phyloP scores from a whole-genome alignment of 2,888 invertebrate genomes.

The Hecatera dysodea region DNA sequence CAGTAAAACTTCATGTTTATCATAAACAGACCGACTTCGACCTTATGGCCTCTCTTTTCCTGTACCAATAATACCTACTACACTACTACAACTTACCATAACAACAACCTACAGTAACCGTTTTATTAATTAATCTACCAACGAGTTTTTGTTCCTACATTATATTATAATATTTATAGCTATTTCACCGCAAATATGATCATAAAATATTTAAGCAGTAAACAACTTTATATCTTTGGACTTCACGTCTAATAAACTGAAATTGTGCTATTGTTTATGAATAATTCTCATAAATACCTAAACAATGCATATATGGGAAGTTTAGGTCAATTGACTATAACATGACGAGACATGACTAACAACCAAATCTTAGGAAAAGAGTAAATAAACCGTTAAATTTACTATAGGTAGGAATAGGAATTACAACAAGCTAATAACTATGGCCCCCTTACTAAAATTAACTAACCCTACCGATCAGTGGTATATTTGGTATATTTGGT shows the following conservation, averaged over 20 bases:
- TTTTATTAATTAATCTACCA: constrained; percentile 1
- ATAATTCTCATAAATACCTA: neutral
- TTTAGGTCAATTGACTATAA: neutral
- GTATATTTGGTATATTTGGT: neutral
- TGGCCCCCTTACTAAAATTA: neutral
- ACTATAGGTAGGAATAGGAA: too few relatives aligned
- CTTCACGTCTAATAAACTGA: neutral
- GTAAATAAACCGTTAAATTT: too few relatives aligned
- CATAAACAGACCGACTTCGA: too few relatives aligned
- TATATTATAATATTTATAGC: constrained; percentile 32
- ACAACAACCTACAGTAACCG: neutral
- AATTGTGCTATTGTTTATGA: neutral
- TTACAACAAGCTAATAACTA: neutral
- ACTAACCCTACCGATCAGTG: neutral
- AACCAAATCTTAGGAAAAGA: too few relatives aligned
- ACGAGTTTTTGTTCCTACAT: too few relatives aligned
- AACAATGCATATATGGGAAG: neutral
- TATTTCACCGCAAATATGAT: constrained; percentile 29
- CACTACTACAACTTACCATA: too few relatives aligned
- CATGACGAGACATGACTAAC: neutral
- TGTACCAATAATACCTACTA: too few relatives aligned
- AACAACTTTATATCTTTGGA: neutral
- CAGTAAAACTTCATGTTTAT: too few relatives aligned
- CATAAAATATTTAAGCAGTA: constrained; percentile 13
- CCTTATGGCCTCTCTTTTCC: too few relatives aligned